Conservation (phyloP, 2,113 vertebrate genomes). For the Sisor rabdophorus region DNA sequence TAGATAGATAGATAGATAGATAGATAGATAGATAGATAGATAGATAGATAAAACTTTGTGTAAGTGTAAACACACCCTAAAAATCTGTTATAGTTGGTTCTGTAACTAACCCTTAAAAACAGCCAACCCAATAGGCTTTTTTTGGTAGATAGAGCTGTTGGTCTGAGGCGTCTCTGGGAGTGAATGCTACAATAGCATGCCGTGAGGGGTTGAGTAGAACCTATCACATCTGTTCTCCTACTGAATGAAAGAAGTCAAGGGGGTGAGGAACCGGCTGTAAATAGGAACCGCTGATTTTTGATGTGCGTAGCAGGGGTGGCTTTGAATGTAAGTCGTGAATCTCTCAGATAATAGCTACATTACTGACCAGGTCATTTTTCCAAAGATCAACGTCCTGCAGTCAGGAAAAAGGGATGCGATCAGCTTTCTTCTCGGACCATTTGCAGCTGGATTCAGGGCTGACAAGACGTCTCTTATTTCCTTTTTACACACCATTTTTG, state of each 20-base stretch:
- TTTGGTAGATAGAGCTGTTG: constrained; percentile 18
- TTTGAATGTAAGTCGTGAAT: constrained; percentile 44
- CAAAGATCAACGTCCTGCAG: constrained; percentile 51
- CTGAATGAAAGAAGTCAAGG: constrained; percentile 41
- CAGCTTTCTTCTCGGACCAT: constrained; percentile 23
- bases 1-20: too few species aligned
- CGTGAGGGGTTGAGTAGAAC: constrained; percentile 31
- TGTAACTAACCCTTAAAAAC: not conserved
- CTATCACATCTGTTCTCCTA: constrained; percentile 29
- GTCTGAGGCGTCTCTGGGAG: constrained; percentile 22
- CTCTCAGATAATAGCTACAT: constrained; percentile 52
- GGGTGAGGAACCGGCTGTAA: constrained; percentile 37
- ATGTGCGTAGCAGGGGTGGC: constrained; percentile 40
- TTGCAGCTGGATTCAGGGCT: constrained; percentile 18
- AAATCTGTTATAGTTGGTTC: not conserved
- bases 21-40: too few species aligned
- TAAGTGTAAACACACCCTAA: not conserved
- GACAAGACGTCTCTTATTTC: constrained; percentile 10
- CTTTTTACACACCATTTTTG: not conserved
- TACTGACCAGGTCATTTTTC: constrained; percentile 45
- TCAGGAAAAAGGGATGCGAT: constrained; percentile 42
- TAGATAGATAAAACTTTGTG: too few species aligned
- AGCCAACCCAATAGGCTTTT: constrained; percentile 20
- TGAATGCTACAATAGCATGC: constrained; percentile 14
- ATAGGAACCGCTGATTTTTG: constrained; percentile 38